Conservation (phyloP, 2,888 invertebrate species). For the Orthonevra nobilis region DNA sequence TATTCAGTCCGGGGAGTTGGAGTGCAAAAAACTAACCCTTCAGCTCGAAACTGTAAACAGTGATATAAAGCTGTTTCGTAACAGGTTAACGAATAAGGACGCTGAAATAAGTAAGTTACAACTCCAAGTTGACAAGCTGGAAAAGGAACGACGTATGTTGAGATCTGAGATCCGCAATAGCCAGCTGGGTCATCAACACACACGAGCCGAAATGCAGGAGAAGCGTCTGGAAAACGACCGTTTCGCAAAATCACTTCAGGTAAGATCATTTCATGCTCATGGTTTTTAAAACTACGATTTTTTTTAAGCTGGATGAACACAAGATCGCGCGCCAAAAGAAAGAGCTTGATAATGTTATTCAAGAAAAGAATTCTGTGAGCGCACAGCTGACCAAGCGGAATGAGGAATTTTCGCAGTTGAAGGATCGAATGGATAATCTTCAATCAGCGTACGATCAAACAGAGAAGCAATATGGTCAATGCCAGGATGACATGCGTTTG, state of each 20-base stretch:
- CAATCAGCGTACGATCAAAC: conserved; percentile 89
- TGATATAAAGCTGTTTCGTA: conserved; percentile 80
- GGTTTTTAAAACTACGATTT: background rate
- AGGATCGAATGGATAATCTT: conserved; percentile 89
- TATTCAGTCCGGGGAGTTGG: conserved; percentile 85
- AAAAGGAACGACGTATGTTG: conserved; percentile 86
- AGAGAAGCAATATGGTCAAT: conserved; percentile 86
- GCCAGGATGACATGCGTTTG: conserved; percentile 91
- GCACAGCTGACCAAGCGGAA: conserved; percentile 91
- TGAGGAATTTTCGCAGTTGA: conserved; percentile 89
- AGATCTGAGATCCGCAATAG: conserved; percentile 81
- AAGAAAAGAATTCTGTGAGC: conserved; percentile 90
- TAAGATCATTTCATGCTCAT: conserved; percentile 83
- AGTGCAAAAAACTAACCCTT: conserved; percentile 85
- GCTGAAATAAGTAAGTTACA: conserved; percentile 87
- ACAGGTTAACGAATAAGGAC: conserved; percentile 89
- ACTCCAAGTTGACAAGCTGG: conserved; percentile 83
- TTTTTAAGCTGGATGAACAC: conserved; percentile 82
- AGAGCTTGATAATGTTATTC: conserved; percentile 87
- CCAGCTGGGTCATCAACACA: conserved; percentile 77
- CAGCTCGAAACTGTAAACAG: conserved; percentile 84
- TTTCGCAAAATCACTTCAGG: conserved; percentile 86
- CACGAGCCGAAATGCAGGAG: conserved; percentile 78
- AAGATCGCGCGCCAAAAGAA: conserved; percentile 86
- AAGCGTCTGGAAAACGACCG: conserved; percentile 80